Evolutionary conservation across 2,113 vertebrate genomes (phyloP).

Genomic region (Speoplatyrhinus poulsoni): DNA sequence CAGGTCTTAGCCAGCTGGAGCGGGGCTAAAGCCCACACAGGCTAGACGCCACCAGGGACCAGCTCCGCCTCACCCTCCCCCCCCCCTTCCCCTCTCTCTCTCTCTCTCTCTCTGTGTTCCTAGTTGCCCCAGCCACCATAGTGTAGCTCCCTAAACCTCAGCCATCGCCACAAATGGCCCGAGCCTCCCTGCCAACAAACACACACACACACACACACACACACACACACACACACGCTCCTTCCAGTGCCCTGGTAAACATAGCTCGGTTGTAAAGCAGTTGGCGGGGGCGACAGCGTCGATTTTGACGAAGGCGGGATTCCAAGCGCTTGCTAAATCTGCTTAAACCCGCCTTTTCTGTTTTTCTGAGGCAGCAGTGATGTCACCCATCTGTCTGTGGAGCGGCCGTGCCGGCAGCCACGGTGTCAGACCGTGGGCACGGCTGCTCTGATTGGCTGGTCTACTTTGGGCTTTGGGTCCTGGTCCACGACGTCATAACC

Average conservation of each 20-base stretch:
- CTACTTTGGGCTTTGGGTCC: conserved; percentile 7
- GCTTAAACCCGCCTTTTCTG: conserved; percentile 37
- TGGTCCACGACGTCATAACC: conserved; percentile 32
- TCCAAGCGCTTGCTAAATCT: conserved; percentile 58
- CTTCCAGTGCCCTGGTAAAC: conserved; percentile 51
- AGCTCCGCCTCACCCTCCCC: conserved; percentile 7
- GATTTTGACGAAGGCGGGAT: conserved; percentile 59
- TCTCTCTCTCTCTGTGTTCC: conserved; percentile 15
- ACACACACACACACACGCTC: conserved; percentile 67
- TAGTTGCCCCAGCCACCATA: conserved; percentile 41
- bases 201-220: conserved; percentile 76
- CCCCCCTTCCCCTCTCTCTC: neutral
- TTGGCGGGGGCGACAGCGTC: conserved; percentile 28
- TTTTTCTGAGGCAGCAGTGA: conserved; percentile 62
- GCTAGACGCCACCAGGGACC: conserved; percentile 23
- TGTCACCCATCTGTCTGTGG: conserved; percentile 57
- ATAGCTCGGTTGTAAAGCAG: conserved; percentile 41
- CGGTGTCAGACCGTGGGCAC: conserved; percentile 40
- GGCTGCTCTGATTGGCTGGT: conserved; percentile 32
- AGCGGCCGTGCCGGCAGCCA: conserved; percentile 16
- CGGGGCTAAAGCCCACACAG: conserved; percentile 45
- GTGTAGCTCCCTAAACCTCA: conserved; percentile 62
- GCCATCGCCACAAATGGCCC: conserved; percentile 67
- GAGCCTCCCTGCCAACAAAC: conserved; percentile 64
- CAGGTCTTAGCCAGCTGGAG: conserved; percentile 37